A percentile compares a stretch with the other conserved stretches of the same genome.
These are phyloP conservation scores for Plagodis dolabraria DNA, from an alignment of 2,888 invertebrate species.

Conservation along the genomic window DNA sequence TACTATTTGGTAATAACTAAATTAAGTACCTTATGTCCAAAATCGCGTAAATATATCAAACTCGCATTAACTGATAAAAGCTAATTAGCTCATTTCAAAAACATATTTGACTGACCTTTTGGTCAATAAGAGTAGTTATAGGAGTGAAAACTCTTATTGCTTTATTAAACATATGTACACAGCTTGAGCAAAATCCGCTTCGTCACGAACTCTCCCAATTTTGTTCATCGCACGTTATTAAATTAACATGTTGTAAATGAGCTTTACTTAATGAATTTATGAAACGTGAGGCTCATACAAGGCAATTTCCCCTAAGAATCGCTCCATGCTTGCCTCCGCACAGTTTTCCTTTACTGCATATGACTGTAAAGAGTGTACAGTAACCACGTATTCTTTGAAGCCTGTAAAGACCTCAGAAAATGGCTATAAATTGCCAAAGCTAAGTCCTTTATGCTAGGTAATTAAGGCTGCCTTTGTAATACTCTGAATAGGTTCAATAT, in stretches of 20 bases:
- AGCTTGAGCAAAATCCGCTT: not conserved
- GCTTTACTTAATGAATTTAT: slow-evolving; percentile 8
- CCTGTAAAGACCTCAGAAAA: slow-evolving; percentile 37
- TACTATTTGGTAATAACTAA: too few relatives aligned
- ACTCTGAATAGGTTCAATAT: slow-evolving; percentile 40
- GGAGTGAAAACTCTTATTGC: too few relatives aligned
- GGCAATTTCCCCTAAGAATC: slow-evolving; percentile 7
- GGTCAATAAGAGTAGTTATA: too few relatives aligned
- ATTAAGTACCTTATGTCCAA: too few relatives aligned
- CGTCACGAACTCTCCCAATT: slow-evolving; percentile 4
- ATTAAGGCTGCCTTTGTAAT: slow-evolving; percentile 37
- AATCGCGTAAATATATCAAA: too few relatives aligned
- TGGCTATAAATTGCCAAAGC: slow-evolving; percentile 42
- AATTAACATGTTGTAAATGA: slow-evolving; percentile 6
- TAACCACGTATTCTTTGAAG: slow-evolving; percentile 52
- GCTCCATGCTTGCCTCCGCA: slow-evolving; percentile 6
- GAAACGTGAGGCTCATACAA: slow-evolving; percentile 10
- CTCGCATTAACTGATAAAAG: too few relatives aligned
- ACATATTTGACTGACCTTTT: too few relatives aligned
- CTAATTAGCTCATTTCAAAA: too few relatives aligned
- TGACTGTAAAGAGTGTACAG: slow-evolving; percentile 61
- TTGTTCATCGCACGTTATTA: slow-evolving; percentile 1
- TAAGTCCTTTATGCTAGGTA: slow-evolving; percentile 20
- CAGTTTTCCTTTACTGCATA: slow-evolving; percentile 39
- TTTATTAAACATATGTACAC: slow-evolving; percentile 2